Evolutionary conservation across 2,113 vertebrate genomes (phyloP), one percentile per base, ranked within the genome.

Genomic region (Bothrops jararaca): DNA sequence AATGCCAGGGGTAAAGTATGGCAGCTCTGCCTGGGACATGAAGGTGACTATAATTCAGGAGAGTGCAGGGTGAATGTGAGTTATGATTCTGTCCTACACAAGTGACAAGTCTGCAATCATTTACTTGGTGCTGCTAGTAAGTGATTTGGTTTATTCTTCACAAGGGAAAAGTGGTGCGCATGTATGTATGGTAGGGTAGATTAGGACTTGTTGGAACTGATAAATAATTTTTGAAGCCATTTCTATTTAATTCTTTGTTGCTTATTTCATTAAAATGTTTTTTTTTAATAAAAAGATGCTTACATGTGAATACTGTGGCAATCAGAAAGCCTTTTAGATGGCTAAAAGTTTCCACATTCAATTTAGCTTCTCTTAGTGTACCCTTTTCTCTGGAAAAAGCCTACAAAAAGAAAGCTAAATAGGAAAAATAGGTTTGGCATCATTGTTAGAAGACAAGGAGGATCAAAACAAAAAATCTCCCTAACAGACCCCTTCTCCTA

Each of bases 61-160:
- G 53, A 91, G 87, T 93, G 86, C 11, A 0, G 93, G 94, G 86
- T 88, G 45, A 0, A 57, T 3, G 58, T 94, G 95, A 95, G 26
- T 95, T 95, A 96, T 10, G 0, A 92, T 93, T 89, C 93, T 56
- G 93, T 53, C 94, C 94, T 90, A 95, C 60, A 42, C 90, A 93
- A 88, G 85, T 45, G 0, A 91, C 8, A 86, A 91, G 52, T 45
- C 86, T 13, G 93, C 93, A 2, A 13, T 94, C 92, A 96, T 92
- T 95, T 74, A 94, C 45, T 26, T 60, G 89, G 91, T n/a, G 85
- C 94, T 91, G 91, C 95, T 24, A 0, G 42, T 88, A 34, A 4
- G 85, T 13, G 91, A 86, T 85, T 91, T 80, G 85, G 92, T 94
- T 95, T 92, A 91, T 93, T 89, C 86, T 39, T 58, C 96, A 60